Percentiles rank a stretch among this genome's conserved stretches.
Evolutionary conservation across 2,113 vertebrate genomes (phyloP).

Genomic region (Elachura formosa): DNA sequence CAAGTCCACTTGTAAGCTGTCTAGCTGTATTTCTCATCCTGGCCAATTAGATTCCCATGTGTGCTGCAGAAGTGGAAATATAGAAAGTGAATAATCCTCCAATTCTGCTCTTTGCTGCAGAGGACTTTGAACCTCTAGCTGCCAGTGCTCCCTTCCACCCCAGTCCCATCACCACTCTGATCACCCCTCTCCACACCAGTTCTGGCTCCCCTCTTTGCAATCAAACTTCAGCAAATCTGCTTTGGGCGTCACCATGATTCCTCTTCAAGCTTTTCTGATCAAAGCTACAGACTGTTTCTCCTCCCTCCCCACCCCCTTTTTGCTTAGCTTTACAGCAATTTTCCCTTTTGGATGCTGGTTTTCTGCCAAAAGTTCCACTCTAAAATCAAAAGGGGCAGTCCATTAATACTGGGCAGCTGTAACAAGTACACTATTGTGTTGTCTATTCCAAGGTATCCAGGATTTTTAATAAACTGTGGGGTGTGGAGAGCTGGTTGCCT

Average conservation of each 20-base stretch:
- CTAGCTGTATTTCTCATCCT: constrained; percentile 69
- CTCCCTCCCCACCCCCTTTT: not conserved
- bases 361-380: constrained; percentile 61
- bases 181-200: not conserved
- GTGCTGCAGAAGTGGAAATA: constrained; percentile 72
- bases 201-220: not conserved
- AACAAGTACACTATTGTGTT: constrained; percentile 63
- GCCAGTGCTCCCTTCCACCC: not conserved
- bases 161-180: not conserved
- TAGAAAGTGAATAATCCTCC: constrained; percentile 73
- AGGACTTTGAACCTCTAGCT: constrained; percentile 65
- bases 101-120: constrained; percentile 27
- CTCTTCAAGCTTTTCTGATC: constrained; percentile 63
- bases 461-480: constrained; percentile 15
- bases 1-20: constrained; percentile 55
- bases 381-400: constrained; percentile 62
- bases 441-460: constrained; percentile 14
- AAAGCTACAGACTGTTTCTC: constrained; percentile 13
- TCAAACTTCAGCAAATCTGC: constrained; percentile 35
- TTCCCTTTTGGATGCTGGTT: constrained; percentile 42
- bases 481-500: not conserved
- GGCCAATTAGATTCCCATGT: constrained; percentile 75
- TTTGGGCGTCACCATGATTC: constrained; percentile 31
- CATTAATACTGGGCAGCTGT: constrained; percentile 55
- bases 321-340: not conserved